phyloP scores from a whole-genome alignment of 2,797 vertebrate genomes.

The Stomatorhinus walkeri region DNA sequence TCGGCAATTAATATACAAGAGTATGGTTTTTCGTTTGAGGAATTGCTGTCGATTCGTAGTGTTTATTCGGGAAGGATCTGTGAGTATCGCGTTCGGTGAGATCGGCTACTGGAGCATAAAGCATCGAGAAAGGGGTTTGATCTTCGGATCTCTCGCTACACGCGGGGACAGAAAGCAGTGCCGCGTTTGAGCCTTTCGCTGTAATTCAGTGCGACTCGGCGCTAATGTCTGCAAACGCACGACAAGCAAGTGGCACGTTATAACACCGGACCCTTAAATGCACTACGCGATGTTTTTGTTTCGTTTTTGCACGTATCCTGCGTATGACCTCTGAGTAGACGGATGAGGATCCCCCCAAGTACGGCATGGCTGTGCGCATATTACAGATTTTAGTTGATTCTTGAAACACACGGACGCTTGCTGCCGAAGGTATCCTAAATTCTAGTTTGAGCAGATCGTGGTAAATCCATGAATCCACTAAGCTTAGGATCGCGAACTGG shows the following conservation, averaged over 20 bases:
- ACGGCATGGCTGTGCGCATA: conserved; percentile 31
- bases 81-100: conserved; percentile 6
- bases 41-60: neutral
- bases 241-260: neutral
- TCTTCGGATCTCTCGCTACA: conserved; percentile 49
- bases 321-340: conserved; percentile 52
- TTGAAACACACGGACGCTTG: conserved; percentile 29
- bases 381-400: conserved; percentile 32
- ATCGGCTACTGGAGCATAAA: conserved; percentile 35
- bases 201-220: conserved; percentile 31
- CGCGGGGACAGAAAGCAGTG: conserved; percentile 35
- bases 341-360: conserved; percentile 38
- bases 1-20: conserved; percentile 2
- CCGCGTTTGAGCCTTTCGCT: conserved; percentile 40
- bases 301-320: conserved; percentile 33
- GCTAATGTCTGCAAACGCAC: neutral
- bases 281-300: conserved; percentile 15
- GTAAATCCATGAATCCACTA: conserved; percentile 9
- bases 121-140: conserved; percentile 41
- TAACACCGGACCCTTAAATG: neutral
- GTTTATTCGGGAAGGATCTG: neutral
- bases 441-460: conserved; percentile 16
- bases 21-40: neutral
- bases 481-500: conserved; percentile 18
- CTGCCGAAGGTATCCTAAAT: conserved; percentile 30